Evolutionary conservation across 2,888 invertebrate species (phyloP), one percentile per base, ranked within the genome.

Genomic region (Vanessa cardui): DNA sequence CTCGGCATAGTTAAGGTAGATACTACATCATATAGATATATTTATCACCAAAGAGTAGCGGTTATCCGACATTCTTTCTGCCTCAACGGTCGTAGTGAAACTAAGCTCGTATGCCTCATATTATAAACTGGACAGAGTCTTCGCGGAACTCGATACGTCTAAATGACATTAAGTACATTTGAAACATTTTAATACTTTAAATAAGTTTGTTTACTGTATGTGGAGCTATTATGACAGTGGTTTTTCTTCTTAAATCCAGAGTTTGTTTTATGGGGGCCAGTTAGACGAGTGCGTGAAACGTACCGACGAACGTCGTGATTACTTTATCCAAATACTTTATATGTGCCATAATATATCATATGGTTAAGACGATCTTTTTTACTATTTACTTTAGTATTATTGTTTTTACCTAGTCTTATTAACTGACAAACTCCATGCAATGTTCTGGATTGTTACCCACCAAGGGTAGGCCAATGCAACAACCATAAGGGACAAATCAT

Each of bases 61-160:
- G 62, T 68, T 68, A 33, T 54, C 47, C 67, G 46, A 63, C 67
- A 67, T 67, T 67, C 62, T 60, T 59, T 59, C 49, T 45, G 20
- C 20, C 20, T 20, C 59, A 58, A 49, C 58, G 58, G 39, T 46
- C 33, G 16, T 49, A 44, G 58, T 47, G 58, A 64, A 64, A 64
- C 47, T 18, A 64, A 64, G 58, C 47, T 18, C 31, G 46, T 46
- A 26, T 26, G 58, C 50, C 47, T 18, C 31, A 54, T 46, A 26
- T 26, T 46, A 63, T 45, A 46, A 56, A 54, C 46, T 54, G n/a
- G 50, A 52, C 26, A 6, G 6, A 31, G 39, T 64, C 58, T 64
- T 64, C 64, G 58, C 49, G 21, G 64, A 64, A 58, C 31, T 58
- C n/a, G 50, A 21, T 50, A 50, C 50, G 21, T 6, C 31, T 31